These are phyloP conservation scores for Sclerodermus sp. DNA, from an alignment of 2,888 invertebrate species.

Conservation along the genomic window DNA sequence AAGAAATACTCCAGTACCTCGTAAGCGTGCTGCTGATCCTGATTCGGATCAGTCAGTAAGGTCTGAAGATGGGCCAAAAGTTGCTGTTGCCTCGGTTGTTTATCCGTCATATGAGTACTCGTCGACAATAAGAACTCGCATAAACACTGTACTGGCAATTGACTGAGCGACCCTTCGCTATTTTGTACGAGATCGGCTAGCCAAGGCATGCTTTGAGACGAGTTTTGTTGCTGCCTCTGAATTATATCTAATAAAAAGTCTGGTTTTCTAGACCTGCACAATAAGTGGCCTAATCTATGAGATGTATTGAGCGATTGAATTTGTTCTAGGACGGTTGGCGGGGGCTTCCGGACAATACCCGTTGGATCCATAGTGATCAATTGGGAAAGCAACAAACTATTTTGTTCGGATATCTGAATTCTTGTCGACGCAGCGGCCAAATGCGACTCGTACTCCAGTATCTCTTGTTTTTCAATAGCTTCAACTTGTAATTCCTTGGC, in stretches of 20 bases:
- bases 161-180: conserved; percentile 83
- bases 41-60: conserved; percentile 61
- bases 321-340: conserved; percentile 75
- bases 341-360: conserved; percentile 82
- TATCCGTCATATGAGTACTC: conserved; percentile 66
- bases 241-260: conserved; percentile 92
- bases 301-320: conserved; percentile 75
- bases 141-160: conserved; percentile 94
- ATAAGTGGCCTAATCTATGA: conserved; percentile 82
- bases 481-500: conserved; percentile 71
- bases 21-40: conserved; percentile 68
- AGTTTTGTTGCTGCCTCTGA: conserved; percentile 76
- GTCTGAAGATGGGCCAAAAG: conserved; percentile 67
- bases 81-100: conserved; percentile 78
- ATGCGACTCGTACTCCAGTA: conserved; percentile 88
- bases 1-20: conserved; percentile 91
- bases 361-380: conserved; percentile 84
- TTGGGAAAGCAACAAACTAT: conserved; percentile 81
- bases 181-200: conserved; percentile 90
- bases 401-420: conserved; percentile 86
- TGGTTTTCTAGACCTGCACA: conserved; percentile 86
- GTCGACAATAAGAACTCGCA: conserved; percentile 88
- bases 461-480: conserved; percentile 74
- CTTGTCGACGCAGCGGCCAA: conserved; percentile 88
- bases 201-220: conserved; percentile 96